Conservation (phyloP, 1,140 invertebrate species). For the Brachionus calyciflorus region DNA sequence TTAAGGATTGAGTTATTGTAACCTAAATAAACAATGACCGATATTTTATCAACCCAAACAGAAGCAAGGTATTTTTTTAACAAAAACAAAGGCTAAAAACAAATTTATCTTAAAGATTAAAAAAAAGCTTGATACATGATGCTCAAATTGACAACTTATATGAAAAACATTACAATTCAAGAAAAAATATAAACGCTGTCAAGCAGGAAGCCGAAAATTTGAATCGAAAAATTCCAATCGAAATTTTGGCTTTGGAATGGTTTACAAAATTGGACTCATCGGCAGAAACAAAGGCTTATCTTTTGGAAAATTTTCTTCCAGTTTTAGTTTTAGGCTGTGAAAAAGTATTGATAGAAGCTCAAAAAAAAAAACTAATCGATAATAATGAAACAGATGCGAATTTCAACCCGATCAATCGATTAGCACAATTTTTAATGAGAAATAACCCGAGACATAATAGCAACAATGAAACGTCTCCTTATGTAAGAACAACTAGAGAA, state of each 20-base stretch:
- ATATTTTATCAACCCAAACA: no score
- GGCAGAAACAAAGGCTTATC: constrained; percentile 55
- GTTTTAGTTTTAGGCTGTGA: constrained; percentile 59
- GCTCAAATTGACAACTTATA: neutral
- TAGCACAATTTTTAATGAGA: constrained; percentile 60
- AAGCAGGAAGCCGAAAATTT: neutral
- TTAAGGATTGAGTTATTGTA: no score
- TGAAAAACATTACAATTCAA: neutral
- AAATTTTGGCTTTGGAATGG: constrained; percentile 59
- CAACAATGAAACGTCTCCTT: constrained; percentile 58
- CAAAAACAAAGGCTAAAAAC: neutral
- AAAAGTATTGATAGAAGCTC: constrained; percentile 58
- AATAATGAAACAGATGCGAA: constrained; percentile 52
- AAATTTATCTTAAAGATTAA: neutral
- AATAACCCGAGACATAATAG: constrained; percentile 60
- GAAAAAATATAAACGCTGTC: neutral
- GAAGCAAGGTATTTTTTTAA: neutral
- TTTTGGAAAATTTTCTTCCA: constrained; percentile 59
- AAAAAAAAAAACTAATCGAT: constrained; percentile 52
- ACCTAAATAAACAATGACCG: no score
- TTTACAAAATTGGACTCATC: constrained; percentile 53
- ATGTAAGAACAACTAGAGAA: constrained; percentile 56
- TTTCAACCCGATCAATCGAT: constrained; percentile 61
- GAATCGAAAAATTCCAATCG: constrained; percentile 54
- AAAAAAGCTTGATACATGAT: neutral